Conservation (phyloP, 2,113 vertebrate species). For the Apistogramma diplotaenia region DNA sequence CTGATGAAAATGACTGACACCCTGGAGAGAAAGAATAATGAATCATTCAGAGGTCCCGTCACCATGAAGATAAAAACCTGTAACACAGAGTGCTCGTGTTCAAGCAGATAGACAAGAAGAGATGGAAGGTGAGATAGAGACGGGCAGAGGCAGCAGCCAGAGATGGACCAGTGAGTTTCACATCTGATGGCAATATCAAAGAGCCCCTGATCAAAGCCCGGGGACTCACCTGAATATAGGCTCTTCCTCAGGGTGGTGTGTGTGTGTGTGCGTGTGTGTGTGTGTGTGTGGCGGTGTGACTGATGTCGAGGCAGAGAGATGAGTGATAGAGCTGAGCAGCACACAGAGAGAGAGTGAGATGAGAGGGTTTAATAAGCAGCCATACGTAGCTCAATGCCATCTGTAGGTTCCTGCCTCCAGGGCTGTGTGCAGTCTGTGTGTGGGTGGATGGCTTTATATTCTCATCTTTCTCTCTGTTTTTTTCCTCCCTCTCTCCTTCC, state of each 20-base stretch:
- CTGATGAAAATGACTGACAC: slow-evolving; percentile 4
- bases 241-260: slow-evolving; percentile 20
- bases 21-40: not conserved
- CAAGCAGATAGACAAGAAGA: not conserved
- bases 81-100: not conserved
- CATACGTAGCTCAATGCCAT: slow-evolving; percentile 76
- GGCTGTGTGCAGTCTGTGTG: slow-evolving; percentile 72
- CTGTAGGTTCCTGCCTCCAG: slow-evolving; percentile 75
- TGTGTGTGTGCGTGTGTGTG: not conserved
- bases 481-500: not conserved
- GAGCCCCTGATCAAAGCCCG: slow-evolving; percentile 64
- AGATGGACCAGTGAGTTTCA: slow-evolving; percentile 47
- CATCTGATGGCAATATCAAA: slow-evolving; percentile 66
- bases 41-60: not conserved
- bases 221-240: slow-evolving; percentile 65
- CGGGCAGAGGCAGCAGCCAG: slow-evolving; percentile 14
- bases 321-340: slow-evolving; percentile 71
- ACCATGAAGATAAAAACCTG: not conserved
- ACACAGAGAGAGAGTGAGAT: slow-evolving; percentile 53
- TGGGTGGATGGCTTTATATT: slow-evolving; percentile 73
- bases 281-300: slow-evolving; percentile 8
- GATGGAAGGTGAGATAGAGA: slow-evolving; percentile 42
- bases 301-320: slow-evolving; percentile 33
- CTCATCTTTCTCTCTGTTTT: slow-evolving; percentile 58
- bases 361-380: slow-evolving; percentile 75